Base-by-base conservation (phyloP, 2,113 vertebrate species). In the Tretioscincus oriximinensis region DNA sequence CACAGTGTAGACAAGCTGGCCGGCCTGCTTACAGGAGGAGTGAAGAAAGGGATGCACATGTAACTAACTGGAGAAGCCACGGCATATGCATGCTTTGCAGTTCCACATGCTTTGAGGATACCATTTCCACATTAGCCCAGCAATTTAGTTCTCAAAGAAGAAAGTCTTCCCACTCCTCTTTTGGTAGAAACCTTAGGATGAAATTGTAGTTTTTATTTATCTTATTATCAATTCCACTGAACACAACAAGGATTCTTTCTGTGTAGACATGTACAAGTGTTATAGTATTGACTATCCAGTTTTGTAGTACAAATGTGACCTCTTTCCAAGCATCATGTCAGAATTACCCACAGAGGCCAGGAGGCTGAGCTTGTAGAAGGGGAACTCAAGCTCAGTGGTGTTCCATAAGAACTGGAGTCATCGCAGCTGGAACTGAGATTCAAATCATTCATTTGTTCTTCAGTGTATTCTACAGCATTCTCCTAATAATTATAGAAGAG, bases 301-400 rank as follows among this genome's bases (percentile, higher is more conserved):
- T 8, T 20, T 60, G 31, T 28, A 58, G 31, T 41, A 11, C 28
- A 24, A 11, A 71, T 14, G 26, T 47, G 63, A n/a, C 2, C 28
- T 29, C 12, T 29, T 73, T 74, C 63, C 21, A 10, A 58, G 4
- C 26, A 8, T 51, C 65, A 81, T 3, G 61, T 67, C 45, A 1
- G 35, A 76, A 21, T 72, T 87, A 92, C 95, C 94, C 82, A 96
- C 95, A 88, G 74, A 35, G 88, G 85, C 0, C 5, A 76, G 73
- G 89, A 83, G n/a, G 83, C 65, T 71, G 88, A 77, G 35, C 72
- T 79, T 67, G 71, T 78, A 80, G 81, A 83, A 85, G 90, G 81
- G 80, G 90, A 75, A 69, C 90, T 92, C 83, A 86, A 75, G 71
- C 90, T 92, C 84, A 80, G 10, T 0, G 90, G 68, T 49, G 80